Base-by-base conservation (phyloP, 2,113 vertebrate species). In the Thunnus maccoyii region DNA sequence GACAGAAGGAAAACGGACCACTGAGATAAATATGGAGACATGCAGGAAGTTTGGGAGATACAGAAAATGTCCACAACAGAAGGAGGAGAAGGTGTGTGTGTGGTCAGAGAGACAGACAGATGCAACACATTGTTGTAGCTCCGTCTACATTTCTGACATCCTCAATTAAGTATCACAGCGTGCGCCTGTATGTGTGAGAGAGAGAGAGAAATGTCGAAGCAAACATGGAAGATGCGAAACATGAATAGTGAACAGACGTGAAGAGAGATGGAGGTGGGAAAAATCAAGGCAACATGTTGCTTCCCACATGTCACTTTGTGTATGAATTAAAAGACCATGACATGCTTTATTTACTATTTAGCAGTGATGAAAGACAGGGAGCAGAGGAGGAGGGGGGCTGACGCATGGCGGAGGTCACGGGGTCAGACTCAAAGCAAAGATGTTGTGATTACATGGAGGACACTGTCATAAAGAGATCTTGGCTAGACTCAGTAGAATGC, bases 61-160 rank as follows among this genome's bases (percentile, higher is more conserved):
- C 12, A n/a, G 12, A 15, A 65, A 47, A 56, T 8, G 48, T 52
- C 25, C 14, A 52, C 0, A 13, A 56, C 8, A 44, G 16, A 30
- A 44, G 3, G 30, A 60, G 5, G 17, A 70, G 41, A 25, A 36
- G 32, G 58, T 65, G 78, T 56, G 67, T 55, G 20, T 41, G 68
- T 36, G 44, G 32, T 10, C 41, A 12, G 22, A 18, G 9, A 60
- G 5, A 57, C 9, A 57, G 17, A 32, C 5, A 25, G 20, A 66
- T 18, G 60, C 20, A n/a, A 55, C 47, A 41, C 61, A 57, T 41
- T 72, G 55, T 63, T 68, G 75, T 9, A 58, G 62, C 20, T 25
- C 15, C 3, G 13, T 78, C 12, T 81, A 61, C 62, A 58, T 69
- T 58, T 62, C 30, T 54, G 69, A 36, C 36, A 80, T 63, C 60